These are phyloP conservation scores for Rhamnusium bicolor DNA, from an alignment of 2,888 invertebrate species.

Conservation along the genomic window DNA sequence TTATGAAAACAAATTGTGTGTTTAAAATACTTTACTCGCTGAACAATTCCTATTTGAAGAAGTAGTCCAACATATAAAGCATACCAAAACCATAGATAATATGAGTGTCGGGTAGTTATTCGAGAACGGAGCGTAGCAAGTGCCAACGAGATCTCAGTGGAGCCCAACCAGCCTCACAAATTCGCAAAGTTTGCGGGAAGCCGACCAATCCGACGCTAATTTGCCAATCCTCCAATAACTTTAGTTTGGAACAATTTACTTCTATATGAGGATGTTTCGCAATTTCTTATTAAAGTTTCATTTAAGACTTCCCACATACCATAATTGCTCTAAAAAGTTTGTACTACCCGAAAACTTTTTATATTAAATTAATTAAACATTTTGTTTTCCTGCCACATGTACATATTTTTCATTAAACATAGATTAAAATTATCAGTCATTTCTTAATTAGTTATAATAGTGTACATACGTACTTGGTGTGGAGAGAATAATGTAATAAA, in stretches of 20 bases:
- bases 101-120: slow-evolving; percentile 45
- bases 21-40: not conserved
- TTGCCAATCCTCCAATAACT: slow-evolving; percentile 60
- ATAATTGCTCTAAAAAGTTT: not conserved
- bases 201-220: slow-evolving; percentile 60
- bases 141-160: slow-evolving; percentile 60
- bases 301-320: slow-evolving; percentile 9
- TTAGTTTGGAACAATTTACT: slow-evolving; percentile 50
- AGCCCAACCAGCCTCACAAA: slow-evolving; percentile 59
- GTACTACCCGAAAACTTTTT: not conserved
- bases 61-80: not conserved
- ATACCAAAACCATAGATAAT: slow-evolving; percentile 11
- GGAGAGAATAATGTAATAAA: too few species aligned
- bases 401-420: too few species aligned
- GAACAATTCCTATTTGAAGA: not conserved
- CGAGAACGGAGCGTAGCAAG: slow-evolving; percentile 57
- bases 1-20: not conserved
- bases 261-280: slow-evolving; percentile 33
- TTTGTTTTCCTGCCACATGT: not conserved
- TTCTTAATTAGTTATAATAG: too few species aligned
- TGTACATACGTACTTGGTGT: too few species aligned
- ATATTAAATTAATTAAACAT: not conserved
- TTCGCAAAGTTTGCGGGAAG: slow-evolving; percentile 56
- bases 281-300: slow-evolving; percentile 29
- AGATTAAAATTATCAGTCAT: too few species aligned